Percentiles rank a stretch among this genome's conserved stretches.
phyloP scores from a whole-genome alignment of 2,797 vertebrate species.

The Xiphophorus birchmanni region DNA sequence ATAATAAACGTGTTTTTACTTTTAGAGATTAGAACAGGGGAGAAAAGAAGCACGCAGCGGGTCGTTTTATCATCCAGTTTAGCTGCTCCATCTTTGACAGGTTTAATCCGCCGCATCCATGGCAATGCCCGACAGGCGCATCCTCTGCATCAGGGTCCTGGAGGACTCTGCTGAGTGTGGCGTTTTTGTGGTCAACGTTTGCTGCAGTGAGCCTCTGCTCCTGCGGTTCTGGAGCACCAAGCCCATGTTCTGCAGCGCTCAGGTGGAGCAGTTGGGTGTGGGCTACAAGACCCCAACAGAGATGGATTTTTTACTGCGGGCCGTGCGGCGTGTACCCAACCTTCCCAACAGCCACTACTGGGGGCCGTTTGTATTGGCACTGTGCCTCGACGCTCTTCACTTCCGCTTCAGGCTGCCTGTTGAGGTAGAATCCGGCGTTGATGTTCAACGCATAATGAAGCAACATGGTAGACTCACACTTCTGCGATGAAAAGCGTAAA shows the following conservation, averaged over 20 bases:
- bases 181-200: slow-evolving; percentile 62
- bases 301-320: slow-evolving; percentile 71
- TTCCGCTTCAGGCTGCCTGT: slow-evolving; percentile 67
- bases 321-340: slow-evolving; percentile 43
- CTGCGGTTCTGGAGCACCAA: slow-evolving; percentile 72
- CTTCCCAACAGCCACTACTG: slow-evolving; percentile 76
- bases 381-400: slow-evolving; percentile 71
- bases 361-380: slow-evolving; percentile 70
- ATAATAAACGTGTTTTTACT: background rate
- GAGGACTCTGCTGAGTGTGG: slow-evolving; percentile 68
- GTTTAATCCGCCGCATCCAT: slow-evolving; percentile 54
- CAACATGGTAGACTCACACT: slow-evolving; percentile 62
- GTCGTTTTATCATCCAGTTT: slow-evolving; percentile 27
- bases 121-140: slow-evolving; percentile 51
- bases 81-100: slow-evolving; percentile 30
- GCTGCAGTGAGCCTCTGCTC: slow-evolving; percentile 66
- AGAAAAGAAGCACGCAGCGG: slow-evolving; percentile 20
- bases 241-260: slow-evolving; percentile 64
- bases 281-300: background rate
- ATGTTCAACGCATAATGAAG: slow-evolving; percentile 60
- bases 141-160: slow-evolving; percentile 69
- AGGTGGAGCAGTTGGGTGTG: slow-evolving; percentile 71
- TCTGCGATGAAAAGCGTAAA: slow-evolving; percentile 51
- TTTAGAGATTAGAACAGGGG: slow-evolving; percentile 10
- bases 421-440: slow-evolving; percentile 13